Conservation (phyloP, 2,888 invertebrate species). For the Diplazon laetatorius region DNA sequence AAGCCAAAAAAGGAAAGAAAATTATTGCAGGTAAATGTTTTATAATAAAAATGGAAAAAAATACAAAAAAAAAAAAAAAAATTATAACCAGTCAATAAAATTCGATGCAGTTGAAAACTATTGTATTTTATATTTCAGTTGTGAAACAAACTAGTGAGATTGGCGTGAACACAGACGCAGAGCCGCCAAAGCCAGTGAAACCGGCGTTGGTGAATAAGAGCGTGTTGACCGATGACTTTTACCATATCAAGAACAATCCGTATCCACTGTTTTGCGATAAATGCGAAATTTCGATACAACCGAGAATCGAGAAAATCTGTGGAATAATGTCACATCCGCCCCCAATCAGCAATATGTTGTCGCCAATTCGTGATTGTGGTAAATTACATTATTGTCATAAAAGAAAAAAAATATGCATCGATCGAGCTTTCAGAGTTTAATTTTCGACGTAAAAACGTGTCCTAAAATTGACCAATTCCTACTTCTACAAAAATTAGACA, state of each 20-base stretch:
- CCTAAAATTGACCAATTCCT: no score
- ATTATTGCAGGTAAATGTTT: slow-evolving; percentile 29
- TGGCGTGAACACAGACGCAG: slow-evolving; percentile 52
- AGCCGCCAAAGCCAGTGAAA: slow-evolving; percentile 32
- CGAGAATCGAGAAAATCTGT: slow-evolving; percentile 72
- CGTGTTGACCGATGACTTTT: slow-evolving; percentile 70
- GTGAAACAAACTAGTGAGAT: slow-evolving; percentile 45
- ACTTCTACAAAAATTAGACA: no score
- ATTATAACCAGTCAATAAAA: no score
- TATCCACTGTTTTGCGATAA: slow-evolving; percentile 74
- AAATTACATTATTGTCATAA: slow-evolving; percentile 7
- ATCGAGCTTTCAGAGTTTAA: no score
- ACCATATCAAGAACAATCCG: slow-evolving; percentile 61
- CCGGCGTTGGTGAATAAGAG: slow-evolving; percentile 55
- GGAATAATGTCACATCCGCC: slow-evolving; percentile 71
- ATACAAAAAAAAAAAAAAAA: no score
- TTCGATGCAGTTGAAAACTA: no score
- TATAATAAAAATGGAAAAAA: background rate
- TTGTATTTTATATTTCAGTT: background rate
- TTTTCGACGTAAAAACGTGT: no score
- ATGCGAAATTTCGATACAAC: slow-evolving; percentile 67
- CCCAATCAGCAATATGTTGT: slow-evolving; percentile 63
- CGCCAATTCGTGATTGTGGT: slow-evolving; percentile 64
- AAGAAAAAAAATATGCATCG: background rate
- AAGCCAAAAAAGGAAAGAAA: slow-evolving; percentile 50